phyloP scores from a whole-genome alignment of 1,140 invertebrate genomes.

The Drosophila sproati region DNA sequence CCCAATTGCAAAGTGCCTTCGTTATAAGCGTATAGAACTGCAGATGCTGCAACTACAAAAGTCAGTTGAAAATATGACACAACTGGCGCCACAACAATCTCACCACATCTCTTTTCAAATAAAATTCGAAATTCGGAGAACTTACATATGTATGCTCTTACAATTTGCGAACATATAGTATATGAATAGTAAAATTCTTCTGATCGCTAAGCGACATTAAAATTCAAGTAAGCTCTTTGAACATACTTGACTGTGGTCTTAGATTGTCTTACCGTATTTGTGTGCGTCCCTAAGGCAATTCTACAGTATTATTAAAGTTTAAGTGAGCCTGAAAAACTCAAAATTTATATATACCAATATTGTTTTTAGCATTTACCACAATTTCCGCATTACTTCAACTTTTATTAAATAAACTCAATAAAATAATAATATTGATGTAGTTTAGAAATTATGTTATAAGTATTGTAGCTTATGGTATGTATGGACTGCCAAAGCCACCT shows the following conservation, averaged over 20 bases:
- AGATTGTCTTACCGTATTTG: no score
- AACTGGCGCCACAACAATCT: constrained; percentile 56
- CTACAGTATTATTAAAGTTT: no score
- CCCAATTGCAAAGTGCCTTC: constrained; percentile 14
- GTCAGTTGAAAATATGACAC: constrained; percentile 57
- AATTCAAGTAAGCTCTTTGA: not conserved
- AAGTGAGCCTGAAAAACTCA: no score
- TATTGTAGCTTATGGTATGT: no score
- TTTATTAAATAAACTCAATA: no score
- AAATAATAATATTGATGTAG: no score
- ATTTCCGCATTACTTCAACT: no score
- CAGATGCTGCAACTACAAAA: constrained; percentile 26
- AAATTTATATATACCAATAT: no score
- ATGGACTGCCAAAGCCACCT: no score
- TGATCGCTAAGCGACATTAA: not conserved
- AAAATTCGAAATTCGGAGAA: not conserved
- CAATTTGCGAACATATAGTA: not conserved
- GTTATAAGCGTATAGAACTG: constrained; percentile 30
- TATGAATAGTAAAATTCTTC: not conserved
- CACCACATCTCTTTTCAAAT: not conserved
- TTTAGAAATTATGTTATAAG: no score
- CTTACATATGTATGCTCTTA: not conserved
- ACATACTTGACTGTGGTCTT: not conserved
- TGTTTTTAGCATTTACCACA: no score
- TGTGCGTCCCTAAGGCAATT: no score